Evolutionary conservation across 1,140 invertebrate species (phyloP).

Genomic region (Drosophila carrolli): DNA sequence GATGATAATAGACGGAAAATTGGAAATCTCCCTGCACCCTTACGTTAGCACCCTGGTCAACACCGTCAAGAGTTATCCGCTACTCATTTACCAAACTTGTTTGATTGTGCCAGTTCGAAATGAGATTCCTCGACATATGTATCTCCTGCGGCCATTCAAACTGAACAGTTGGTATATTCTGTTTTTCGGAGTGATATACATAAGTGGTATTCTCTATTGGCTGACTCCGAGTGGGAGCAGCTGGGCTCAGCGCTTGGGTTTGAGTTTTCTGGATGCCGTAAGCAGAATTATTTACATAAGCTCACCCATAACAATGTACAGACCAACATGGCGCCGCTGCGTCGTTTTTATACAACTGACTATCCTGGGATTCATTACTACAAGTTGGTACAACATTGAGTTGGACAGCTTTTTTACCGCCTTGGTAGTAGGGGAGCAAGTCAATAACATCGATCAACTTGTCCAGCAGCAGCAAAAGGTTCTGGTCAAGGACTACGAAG

Average conservation of each 20-base stretch:
- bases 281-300: conserved; percentile 51
- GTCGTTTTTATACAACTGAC: conserved; percentile 51
- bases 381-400: conserved; percentile 68
- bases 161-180: conserved; percentile 47
- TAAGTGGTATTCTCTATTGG: conserved; percentile 35
- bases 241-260: conserved; percentile 1
- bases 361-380: conserved; percentile 63
- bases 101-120: conserved; percentile 70
- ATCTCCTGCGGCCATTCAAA: conserved; percentile 59
- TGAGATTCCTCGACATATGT: conserved; percentile 71
- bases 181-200: conserved; percentile 44
- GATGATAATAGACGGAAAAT: conserved; percentile 35
- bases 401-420: conserved; percentile 70
- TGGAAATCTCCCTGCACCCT: conserved; percentile 70
- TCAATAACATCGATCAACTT: conserved; percentile 67
- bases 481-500: conserved; percentile 66
- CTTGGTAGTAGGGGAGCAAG: conserved; percentile 64
- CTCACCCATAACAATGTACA: conserved; percentile 24
- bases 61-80: conserved; percentile 69
- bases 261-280: conserved; percentile 48
- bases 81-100: conserved; percentile 58
- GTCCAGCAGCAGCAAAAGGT: conserved; percentile 60
- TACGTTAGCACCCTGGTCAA: conserved; percentile 50
- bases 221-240: not conserved
- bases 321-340: conserved; percentile 44